Percentiles rank a stretch among this genome's conserved stretches.
phyloP scores from a whole-genome alignment of 2,888 invertebrate species.

The Agrilus cyanescens region DNA sequence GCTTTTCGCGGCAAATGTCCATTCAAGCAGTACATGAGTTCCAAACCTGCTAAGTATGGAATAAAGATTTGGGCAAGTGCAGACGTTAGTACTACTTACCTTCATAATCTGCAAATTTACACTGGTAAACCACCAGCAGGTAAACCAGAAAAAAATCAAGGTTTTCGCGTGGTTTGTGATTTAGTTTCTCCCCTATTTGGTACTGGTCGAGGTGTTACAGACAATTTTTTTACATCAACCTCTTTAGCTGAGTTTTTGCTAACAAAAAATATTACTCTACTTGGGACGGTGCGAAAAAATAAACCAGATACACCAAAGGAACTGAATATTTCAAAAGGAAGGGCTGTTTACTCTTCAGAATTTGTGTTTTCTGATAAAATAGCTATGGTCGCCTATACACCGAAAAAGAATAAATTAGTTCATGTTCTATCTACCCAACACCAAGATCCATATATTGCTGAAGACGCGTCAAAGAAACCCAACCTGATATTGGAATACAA shows the following conservation, averaged over 20 bases:
- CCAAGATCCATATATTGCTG: neutral
- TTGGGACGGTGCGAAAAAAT: slow-evolving; percentile 16
- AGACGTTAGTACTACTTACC: slow-evolving; percentile 5
- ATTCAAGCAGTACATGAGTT: slow-evolving; percentile 9
- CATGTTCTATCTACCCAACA: slow-evolving; percentile 1
- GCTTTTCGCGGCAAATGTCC: slow-evolving; percentile 6
- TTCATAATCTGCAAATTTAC: slow-evolving; percentile 9
- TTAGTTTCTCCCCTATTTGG: slow-evolving; percentile 13
- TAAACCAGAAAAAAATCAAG: slow-evolving; percentile 18
- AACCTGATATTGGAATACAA: slow-evolving; percentile 6
- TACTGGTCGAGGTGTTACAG: slow-evolving; percentile 18
- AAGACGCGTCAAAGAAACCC: neutral
- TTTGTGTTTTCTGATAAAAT: slow-evolving; percentile 3
- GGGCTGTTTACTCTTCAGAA: slow-evolving; percentile 5
- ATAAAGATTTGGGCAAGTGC: slow-evolving; percentile 6
- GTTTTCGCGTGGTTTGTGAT: slow-evolving; percentile 22
- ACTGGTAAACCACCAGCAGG: slow-evolving; percentile 14
- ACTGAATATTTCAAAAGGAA: neutral
- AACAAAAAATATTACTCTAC: slow-evolving; percentile 15
- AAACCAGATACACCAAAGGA: slow-evolving; percentile 8
- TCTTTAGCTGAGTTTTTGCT: slow-evolving; percentile 13
- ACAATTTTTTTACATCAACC: slow-evolving; percentile 18
- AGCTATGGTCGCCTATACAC: neutral
- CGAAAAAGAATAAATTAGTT: slow-evolving; percentile 6
- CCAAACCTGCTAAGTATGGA: slow-evolving; percentile 8